A percentile compares a stretch with the other conserved stretches of the same genome.
These are phyloP conservation scores for Megaptera novaeangliae DNA, from an alignment of 2,113 vertebrate species.

Conservation along the genomic window DNA sequence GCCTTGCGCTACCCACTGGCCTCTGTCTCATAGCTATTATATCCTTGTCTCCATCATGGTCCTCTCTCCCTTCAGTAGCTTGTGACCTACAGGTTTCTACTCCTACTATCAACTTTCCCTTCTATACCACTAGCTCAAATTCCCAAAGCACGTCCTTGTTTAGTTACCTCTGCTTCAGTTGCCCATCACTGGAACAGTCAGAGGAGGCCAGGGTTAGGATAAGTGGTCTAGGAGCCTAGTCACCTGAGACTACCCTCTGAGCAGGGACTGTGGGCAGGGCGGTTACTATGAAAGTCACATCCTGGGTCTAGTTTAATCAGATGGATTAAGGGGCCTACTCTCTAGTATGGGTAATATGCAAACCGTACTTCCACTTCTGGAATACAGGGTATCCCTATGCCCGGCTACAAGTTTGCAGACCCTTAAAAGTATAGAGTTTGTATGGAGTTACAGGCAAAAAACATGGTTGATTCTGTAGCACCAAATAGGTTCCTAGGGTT, in stretches of 20 bases:
- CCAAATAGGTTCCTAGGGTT: not conserved
- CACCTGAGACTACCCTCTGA: not conserved
- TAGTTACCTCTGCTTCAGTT: not conserved
- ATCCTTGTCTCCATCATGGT: not conserved
- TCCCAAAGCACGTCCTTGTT: not conserved
- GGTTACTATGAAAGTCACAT: not conserved
- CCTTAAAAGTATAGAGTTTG: not conserved
- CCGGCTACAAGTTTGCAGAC: not conserved
- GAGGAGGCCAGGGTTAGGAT: not conserved
- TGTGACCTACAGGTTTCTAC: not conserved
- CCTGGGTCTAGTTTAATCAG: not conserved
- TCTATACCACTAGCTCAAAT: not conserved
- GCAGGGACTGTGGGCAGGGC: not conserved
- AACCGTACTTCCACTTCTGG: not conserved
- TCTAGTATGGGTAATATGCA: not conserved
- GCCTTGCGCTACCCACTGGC: not conserved
- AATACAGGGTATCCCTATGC: not conserved
- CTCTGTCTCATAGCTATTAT: not conserved
- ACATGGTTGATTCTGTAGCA: not conserved
- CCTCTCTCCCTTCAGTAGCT: not conserved
- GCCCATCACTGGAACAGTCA: not conserved
- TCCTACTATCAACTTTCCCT: not conserved
- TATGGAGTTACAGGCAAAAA: not conserved
- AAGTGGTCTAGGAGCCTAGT: not conserved
- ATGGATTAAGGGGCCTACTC: not conserved